Conservation (phyloP, 2,888 invertebrate species). For the Drosophila birchii region DNA sequence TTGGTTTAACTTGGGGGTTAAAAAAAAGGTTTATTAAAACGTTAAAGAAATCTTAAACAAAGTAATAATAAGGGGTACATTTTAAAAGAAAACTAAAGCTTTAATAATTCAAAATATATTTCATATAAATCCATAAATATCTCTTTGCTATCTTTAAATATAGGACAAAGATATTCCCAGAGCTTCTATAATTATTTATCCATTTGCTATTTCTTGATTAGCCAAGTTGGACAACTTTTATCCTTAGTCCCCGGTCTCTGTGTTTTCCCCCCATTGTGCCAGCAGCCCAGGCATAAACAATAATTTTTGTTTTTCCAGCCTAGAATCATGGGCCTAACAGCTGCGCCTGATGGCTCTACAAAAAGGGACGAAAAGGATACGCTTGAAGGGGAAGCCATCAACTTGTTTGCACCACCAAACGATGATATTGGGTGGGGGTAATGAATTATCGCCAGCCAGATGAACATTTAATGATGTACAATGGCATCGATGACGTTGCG, state of each 20-base stretch:
- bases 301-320: conserved; percentile 18
- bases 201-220: conserved; percentile 9
- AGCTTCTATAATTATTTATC: conserved; percentile 1
- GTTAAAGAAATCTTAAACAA: background rate
- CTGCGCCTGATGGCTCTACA: conserved; percentile 61
- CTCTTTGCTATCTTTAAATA: background rate
- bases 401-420: conserved; percentile 37
- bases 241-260: background rate
- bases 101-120: background rate
- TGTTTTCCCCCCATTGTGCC: conserved; percentile 10
- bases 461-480: conserved; percentile 80
- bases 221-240: conserved; percentile 9
- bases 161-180: background rate
- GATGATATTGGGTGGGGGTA: conserved; percentile 20
- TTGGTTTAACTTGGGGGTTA: background rate
- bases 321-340: conserved; percentile 47
- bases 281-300: conserved; percentile 11
- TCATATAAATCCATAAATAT: fast-evolving
- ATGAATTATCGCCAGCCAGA: conserved; percentile 79
- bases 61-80: background rate
- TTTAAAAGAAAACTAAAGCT: background rate
- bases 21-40: background rate
- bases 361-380: conserved; percentile 22
- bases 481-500: conserved; percentile 62
- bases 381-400: conserved; percentile 43